Evolutionary conservation across 2,113 vertebrate genomes (phyloP).

Genomic region (Sylvilagus bachmani): DNA sequence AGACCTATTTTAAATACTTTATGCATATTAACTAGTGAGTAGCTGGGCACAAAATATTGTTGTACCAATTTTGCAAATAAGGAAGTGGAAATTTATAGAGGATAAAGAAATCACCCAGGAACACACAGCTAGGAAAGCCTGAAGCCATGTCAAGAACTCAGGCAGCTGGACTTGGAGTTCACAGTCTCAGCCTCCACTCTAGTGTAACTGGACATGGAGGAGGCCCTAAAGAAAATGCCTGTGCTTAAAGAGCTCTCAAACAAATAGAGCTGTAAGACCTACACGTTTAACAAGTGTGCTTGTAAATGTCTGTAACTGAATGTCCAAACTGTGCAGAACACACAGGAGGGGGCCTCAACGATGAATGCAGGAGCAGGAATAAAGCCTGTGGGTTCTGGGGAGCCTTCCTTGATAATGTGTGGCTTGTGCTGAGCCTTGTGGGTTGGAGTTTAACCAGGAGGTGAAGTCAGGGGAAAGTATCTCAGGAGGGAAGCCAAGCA

Average conservation of each 20-base stretch:
- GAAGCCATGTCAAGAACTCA: neutral
- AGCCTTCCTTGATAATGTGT: neutral
- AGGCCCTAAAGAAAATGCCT: neutral
- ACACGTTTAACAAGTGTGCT: neutral
- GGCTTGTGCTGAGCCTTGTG: neutral
- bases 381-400: neutral
- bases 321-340: neutral
- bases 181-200: neutral
- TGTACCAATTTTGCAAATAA: conserved; percentile 6
- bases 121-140: conserved; percentile 1
- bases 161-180: neutral
- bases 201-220: neutral
- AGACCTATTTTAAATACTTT: neutral
- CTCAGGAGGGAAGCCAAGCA: neutral
- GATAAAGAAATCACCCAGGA: neutral
- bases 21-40: conserved; percentile 15
- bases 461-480: neutral
- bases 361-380: neutral
- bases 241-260: neutral
- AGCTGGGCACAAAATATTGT: neutral
- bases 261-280: neutral
- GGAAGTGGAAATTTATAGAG: neutral
- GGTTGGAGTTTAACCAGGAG: neutral
- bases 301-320: neutral
- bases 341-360: neutral